Evolutionary conservation across 2,797 vertebrate species (phyloP).

Genomic region (Oceanodroma leucorhoa): DNA sequence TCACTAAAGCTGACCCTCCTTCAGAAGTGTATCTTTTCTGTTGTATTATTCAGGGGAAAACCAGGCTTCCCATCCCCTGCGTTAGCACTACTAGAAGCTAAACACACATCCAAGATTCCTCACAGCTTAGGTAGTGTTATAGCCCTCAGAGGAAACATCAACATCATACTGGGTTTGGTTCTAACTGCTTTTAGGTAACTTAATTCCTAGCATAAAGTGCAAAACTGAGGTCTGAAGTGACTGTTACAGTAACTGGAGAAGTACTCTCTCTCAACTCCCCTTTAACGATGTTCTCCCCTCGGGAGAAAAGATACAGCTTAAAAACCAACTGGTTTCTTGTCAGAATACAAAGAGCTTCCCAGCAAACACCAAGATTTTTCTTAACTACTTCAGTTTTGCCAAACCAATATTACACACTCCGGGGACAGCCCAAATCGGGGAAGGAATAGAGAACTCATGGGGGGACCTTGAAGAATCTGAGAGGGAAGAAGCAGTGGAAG

Average conservation of each 20-base stretch:
- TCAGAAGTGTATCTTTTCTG: conserved; percentile 84
- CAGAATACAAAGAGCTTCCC: neutral
- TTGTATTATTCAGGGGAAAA: neutral
- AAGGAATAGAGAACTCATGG: conserved; percentile 86
- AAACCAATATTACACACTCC: conserved; percentile 80
- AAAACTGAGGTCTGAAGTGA: neutral
- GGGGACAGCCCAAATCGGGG: conserved; percentile 91
- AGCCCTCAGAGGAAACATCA: neutral
- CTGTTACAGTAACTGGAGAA: neutral
- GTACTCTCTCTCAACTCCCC: neutral
- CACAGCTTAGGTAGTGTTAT: neutral
- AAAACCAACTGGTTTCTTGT: neutral
- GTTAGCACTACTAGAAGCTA: neutral
- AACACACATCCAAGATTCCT: neutral
- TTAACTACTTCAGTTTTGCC: conserved; percentile 79
- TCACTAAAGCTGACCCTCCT: conserved; percentile 79
- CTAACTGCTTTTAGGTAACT: neutral
- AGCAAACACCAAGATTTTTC: conserved; percentile 43
- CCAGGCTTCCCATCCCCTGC: neutral
- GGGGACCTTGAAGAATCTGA: conserved; percentile 83
- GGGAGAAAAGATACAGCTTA: neutral
- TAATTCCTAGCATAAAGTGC: neutral
- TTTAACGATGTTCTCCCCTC: neutral
- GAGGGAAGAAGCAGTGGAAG: conserved; percentile 66
- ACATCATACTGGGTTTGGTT: neutral